These are phyloP conservation scores for Anadara kagoshimensis DNA, from an alignment of 1,140 invertebrate species.

Conservation along the genomic window DNA sequence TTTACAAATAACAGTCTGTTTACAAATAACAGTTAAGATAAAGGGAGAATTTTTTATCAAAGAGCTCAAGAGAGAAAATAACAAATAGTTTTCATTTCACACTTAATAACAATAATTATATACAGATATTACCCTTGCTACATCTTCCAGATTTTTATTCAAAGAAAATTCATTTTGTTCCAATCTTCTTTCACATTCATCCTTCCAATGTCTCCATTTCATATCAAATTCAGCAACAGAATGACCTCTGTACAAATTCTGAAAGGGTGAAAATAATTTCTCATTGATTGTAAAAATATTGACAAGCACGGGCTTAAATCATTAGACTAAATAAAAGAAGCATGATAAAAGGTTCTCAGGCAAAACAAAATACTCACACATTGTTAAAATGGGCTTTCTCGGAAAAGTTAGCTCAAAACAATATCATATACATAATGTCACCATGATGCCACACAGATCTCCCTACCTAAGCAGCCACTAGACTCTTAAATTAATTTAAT, in stretches of 20 bases:
- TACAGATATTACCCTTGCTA: slow-evolving; percentile 81
- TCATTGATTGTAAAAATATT: too few species aligned
- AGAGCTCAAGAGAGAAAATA: background rate
- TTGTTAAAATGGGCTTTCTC: too few species aligned
- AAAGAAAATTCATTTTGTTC: slow-evolving; percentile 81
- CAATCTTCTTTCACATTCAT: slow-evolving; percentile 84
- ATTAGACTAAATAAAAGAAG: too few species aligned
- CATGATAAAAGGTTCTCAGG: too few species aligned
- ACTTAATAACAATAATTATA: background rate
- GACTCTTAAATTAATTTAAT: background rate
- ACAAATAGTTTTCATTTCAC: background rate
- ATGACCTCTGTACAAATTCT: slow-evolving; percentile 47
- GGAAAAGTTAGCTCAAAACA: too few species aligned
- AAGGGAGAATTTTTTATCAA: too few species aligned
- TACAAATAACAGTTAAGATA: too few species aligned
- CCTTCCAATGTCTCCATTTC: slow-evolving; percentile 91
- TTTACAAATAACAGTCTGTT: too few species aligned
- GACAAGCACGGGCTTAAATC: too few species aligned
- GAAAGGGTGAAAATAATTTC: slow-evolving; percentile 11
- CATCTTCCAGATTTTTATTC: slow-evolving; percentile 82
- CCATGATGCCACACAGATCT: too few species aligned
- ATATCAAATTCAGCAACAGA: slow-evolving; percentile 89
- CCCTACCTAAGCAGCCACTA: background rate
- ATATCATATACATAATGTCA: too few species aligned
- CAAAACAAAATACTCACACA: too few species aligned